Evolutionary conservation across 2,888 invertebrate genomes (phyloP), one percentile per base, ranked within the genome.

Genomic region (Scaptomyza reducta): DNA sequence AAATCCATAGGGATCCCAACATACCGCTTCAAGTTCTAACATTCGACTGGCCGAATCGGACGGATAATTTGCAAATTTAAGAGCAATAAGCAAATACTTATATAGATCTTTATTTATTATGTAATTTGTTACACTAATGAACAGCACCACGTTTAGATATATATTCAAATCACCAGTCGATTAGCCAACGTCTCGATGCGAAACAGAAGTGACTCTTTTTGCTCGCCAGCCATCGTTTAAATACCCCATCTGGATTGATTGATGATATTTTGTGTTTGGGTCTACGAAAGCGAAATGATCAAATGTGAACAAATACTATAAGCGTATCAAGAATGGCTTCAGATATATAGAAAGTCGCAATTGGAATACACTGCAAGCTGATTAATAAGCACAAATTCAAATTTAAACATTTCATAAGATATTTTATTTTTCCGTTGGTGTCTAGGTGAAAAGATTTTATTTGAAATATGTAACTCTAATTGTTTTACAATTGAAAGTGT

Each of bases 151-250:
- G 10, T 11, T 27, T 16, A 7, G 10, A 10, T 5, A 14, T 14
- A 29, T 33, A 35, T 29, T 9, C 3, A 54, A 41, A 53, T 50
- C 18, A 2, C 10, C 7, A 50, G n/a, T 51, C 47, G 62, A 71
- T 65, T 75, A 38, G 66, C 54, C 72, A 60, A 61, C 50, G 18
- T 51, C 46, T 27, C 53, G 67, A 62, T 58, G 62, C 59, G 49
- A 63, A 67, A 56, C 61, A 51, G 66, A 84, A 80, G 66, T 81
- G 86, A 84, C 57, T 50, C 68, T 80, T 80, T 77, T 77, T 77
- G 22, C 50, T 45, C 31, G 18, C 22, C 45, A 13, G 47, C 50
- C 25, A 55, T 38, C 50, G 53, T n/a, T 70, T 69, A 74, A 74
- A 74, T 80, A 80, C 77, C 16, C 38, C 18, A 22, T 25, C 54